Base-by-base conservation (phyloP, 2,888 invertebrate species). In the Phytoseiulus persimilis region DNA sequence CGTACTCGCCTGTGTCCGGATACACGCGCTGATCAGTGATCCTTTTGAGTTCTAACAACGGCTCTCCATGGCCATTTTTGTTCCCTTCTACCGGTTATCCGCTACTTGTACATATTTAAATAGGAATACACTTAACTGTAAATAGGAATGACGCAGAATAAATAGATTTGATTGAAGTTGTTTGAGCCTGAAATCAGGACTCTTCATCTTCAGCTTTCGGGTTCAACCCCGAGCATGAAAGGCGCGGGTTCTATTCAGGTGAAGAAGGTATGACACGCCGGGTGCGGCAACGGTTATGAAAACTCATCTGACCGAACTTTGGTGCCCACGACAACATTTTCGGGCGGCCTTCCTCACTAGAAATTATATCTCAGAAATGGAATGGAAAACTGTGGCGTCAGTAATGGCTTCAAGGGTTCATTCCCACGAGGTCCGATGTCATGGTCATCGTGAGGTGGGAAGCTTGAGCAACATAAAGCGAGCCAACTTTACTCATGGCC, bases 1-100 rank as follows among this genome's bases (percentile, higher is more conserved):
- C 11, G 45, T 87, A n/a, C 32, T 87, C 32, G 87, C 87, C 14
- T 87, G 87, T n/a, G 87, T 45, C 0, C 32, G 87, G 45, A 39
- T 87, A 33, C 87, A 87, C 33, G n/a, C 45, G 28, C 32, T 87
- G 1, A 87, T 87, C 14, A 65, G 65, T 65, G 65, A 65, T 18
- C 65, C 65, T 11, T 28, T 23, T 23, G 65, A 65, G 65, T 65
- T 65, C 28, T 65, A 65, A 65, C 65, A 6, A 18, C 65, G 65
- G 65, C 65, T 28, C 65, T 28, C 65, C 23, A 23, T 65, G 14
- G 65, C 65, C 18, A 28, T 28, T 23, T 65, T 65, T 65, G 65
- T 65, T 65, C 65, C 18, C 23, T 1, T 23, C 14, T 6, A 65
- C 39, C 39, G 5, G 39, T 9, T 39, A 65, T 28, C 65, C 65